Evolutionary conservation across 2,797 vertebrate genomes (phyloP), one percentile per base, ranked within the genome.

Genomic region (Poecilia gillii): DNA sequence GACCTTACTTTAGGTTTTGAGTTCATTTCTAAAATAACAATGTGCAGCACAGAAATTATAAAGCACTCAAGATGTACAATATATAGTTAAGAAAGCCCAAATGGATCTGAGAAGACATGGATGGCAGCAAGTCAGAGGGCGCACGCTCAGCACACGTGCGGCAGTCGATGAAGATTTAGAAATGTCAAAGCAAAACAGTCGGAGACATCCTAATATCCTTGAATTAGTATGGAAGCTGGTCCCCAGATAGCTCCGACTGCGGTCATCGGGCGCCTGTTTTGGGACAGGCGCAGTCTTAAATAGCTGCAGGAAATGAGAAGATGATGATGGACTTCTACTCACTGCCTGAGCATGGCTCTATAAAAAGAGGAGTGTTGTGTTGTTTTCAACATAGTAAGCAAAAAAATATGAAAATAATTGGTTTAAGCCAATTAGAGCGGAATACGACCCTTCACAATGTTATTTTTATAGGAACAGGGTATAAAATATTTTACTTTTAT

Each of bases 11-110:
- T 95, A 93, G 95, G 92, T 92, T 92, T 94, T 89, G 90, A 95
- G 94, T 92, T 95, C 95, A 96, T 96, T 93, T 96, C 92, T 92
- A 96, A 96, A 96, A 96, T 96, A 96, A 96, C 96, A 94, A 96
- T 93, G 93, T 95, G 91, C 93, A 94, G 93, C 93, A 93, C 90
- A 94, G 93, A 95, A 95, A 96, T 96, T 96, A 96, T 96, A 96
- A 95, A 96, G 95, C 89, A 94, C 95, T 94, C 91, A 91, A 94
- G 93, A 93, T 93, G 94, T 95, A 96, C 95, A 95, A 96, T 95
- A 94, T 96, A 94, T 96, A 95, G 95, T 96, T 96, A 96, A 87
- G 89, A 88, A 93, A 94, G 92, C 91, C 92, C 87, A 94, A 94
- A 95, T 95, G 93, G 92, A 94, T 92, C 89, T 74, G 70, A 95